Base-by-base conservation (phyloP, 2,113 vertebrate genomes). In the Solea solea region DNA sequence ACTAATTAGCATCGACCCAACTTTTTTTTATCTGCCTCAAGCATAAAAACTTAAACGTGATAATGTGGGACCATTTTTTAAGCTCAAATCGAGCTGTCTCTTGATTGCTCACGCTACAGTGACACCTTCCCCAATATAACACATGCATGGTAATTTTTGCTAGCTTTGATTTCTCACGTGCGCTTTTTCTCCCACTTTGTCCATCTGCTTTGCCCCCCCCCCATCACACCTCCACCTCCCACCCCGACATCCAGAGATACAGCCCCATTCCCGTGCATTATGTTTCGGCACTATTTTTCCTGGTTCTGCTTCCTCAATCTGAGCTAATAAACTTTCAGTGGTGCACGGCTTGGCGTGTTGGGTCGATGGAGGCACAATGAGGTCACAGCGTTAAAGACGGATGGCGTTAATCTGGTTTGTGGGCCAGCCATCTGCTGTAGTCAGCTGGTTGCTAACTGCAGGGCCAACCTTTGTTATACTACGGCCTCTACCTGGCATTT, bases 381-480 rank as follows among this genome's bases (percentile, higher is more conserved):
- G 90, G 92, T 86, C 90, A 90, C 62, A 4, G 69, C 50, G 56
- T 64, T 86, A 88, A 89, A 91, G 89, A 89, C 66, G 74, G 76
- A 90, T 90, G 81, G 75, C 64, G 84, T 69, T 92, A 90, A 93
- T 93, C 90, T 88, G 69, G 85, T 88, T 83, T 88, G 86, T 67
- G 46, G 74, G 82, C 75, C 15, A 34, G 80, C 88, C 92, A 93
- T 91, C 92, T 93, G 91, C 86, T 87, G 69, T 40, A 83, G 86
- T 91, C 90, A 91, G 89, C 87, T 87, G 84, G 44, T 76, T 72
- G 80, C 85, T 88, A 76, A 89, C 82, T 73, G 81, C 81, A 62
- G 72, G 66, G 74, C 79, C 54, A 58, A 81, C 69, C 80, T 86
- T 86, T 83, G 82, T 83, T 89, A 71, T 83, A 74, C 62, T 52